These are phyloP conservation scores for Drosophila mettleri DNA, from an alignment of 2,888 invertebrate species.

Conservation along the genomic window DNA sequence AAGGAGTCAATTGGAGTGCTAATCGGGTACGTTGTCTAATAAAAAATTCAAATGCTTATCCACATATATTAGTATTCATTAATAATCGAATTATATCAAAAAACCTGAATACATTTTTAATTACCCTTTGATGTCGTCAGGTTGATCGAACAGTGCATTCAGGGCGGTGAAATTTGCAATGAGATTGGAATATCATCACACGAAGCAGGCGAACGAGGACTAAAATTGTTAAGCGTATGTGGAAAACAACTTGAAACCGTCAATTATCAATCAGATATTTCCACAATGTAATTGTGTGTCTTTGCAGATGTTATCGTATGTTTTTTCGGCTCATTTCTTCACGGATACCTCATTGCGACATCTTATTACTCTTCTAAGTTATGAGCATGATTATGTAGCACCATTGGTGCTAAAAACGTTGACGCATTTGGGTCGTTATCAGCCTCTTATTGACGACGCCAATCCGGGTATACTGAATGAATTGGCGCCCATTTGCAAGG, in stretches of 20 bases:
- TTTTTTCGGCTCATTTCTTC: conserved; percentile 96
- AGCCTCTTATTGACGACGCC: conserved; percentile 90
- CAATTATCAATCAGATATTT: too few relatives aligned
- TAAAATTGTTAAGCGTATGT: conserved; percentile 92
- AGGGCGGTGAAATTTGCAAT: conserved; percentile 89
- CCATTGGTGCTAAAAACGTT: conserved; percentile 93
- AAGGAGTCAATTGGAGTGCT: conserved; percentile 92
- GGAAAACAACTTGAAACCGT: not conserved
- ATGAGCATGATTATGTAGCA: conserved; percentile 91
- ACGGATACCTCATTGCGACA: conserved; percentile 93
- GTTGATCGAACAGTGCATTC: conserved; percentile 89
- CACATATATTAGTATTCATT: not conserved
- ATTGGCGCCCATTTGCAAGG: conserved; percentile 94
- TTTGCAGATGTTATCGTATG: conserved; percentile 89
- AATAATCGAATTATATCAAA: not conserved
- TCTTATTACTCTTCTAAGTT: conserved; percentile 88
- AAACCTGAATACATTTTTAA: conserved; percentile 8
- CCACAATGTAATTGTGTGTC: not conserved
- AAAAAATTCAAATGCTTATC: too few relatives aligned
- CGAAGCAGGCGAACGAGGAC: conserved; percentile 94
- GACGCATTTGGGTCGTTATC: conserved; percentile 94
- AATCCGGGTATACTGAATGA: conserved; percentile 91
- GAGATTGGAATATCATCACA: conserved; percentile 92
- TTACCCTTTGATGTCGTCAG: conserved; percentile 49
- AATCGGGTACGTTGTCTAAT: conserved; percentile 85